Conservation (phyloP, 2,113 vertebrate genomes). For the Serilophus lunatus region DNA sequence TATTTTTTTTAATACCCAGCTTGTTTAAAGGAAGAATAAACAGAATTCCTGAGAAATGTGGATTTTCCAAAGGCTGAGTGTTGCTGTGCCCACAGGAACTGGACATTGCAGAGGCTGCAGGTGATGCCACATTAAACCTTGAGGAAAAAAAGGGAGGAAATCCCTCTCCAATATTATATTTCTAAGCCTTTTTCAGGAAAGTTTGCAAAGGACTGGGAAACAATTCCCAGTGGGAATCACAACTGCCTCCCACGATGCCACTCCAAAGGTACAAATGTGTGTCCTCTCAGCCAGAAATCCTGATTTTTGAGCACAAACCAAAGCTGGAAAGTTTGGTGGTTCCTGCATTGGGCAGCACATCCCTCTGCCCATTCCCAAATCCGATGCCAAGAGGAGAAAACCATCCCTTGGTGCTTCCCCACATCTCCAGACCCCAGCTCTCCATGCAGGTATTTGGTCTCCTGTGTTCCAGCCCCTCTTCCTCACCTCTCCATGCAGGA, state of each 20-base stretch:
- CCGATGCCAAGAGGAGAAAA: neutral
- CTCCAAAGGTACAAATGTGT: fast-evolving
- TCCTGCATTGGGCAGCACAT: fast-evolving
- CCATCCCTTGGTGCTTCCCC: neutral
- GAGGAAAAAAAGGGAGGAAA: neutral
- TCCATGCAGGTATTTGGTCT: neutral
- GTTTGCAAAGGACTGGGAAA: neutral
- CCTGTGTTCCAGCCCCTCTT: neutral
- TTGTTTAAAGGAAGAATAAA: neutral
- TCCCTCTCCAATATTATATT: neutral
- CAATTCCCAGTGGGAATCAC: neutral
- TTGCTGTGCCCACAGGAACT: fast-evolving
- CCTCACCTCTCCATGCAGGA: neutral
- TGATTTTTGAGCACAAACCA: neutral
- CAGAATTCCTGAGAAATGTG: neutral
- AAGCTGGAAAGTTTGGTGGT: neutral
- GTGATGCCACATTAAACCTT: too few species aligned
- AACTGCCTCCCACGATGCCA: neutral
- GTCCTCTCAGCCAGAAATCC: neutral
- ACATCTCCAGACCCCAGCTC: fast-evolving
- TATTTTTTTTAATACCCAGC: neutral
- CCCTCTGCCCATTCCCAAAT: neutral
- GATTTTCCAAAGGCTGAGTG: neutral
- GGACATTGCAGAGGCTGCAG: neutral
- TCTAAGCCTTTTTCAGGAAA: neutral